These are phyloP conservation scores for Vanacampus margaritifer DNA, from an alignment of 2,113 vertebrate genomes.

Conservation along the genomic window DNA sequence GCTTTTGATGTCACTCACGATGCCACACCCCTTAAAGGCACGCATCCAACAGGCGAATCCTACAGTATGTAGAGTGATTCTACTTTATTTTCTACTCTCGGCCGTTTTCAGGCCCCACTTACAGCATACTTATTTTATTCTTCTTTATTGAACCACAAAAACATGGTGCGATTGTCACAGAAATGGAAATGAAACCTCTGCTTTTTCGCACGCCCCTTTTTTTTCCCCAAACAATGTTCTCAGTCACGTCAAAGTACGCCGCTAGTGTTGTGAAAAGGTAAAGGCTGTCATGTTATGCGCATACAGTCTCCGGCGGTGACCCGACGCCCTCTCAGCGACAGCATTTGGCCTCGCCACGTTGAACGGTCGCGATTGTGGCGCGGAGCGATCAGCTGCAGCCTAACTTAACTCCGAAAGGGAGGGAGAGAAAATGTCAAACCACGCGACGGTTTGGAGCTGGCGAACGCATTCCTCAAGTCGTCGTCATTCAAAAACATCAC, in stretches of 20 bases:
- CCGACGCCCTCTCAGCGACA: constrained; percentile 57
- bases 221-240: neutral
- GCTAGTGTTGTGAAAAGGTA: neutral
- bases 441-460: constrained; percentile 5
- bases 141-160: too few relatives aligned
- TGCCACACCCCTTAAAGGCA: too few relatives aligned
- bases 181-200: too few relatives aligned
- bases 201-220: neutral
- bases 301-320: constrained; percentile 33
- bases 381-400: constrained; percentile 58
- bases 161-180: too few relatives aligned
- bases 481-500: constrained; percentile 61
- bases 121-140: too few relatives aligned
- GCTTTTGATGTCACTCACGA: too few relatives aligned
- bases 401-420: constrained; percentile 35
- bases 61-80: too few relatives aligned
- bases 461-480: constrained; percentile 23
- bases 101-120: too few relatives aligned
- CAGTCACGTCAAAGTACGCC: neutral
- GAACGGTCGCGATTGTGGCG: constrained; percentile 68
- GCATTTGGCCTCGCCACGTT: constrained; percentile 62
- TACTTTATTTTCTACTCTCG: too few relatives aligned
- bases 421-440: constrained; percentile 1
- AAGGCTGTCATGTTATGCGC: constrained; percentile 35
- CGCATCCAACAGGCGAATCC: too few relatives aligned